These are phyloP conservation scores for Sesia apiformis DNA, from an alignment of 2,888 invertebrate genomes.

Conservation along the genomic window DNA sequence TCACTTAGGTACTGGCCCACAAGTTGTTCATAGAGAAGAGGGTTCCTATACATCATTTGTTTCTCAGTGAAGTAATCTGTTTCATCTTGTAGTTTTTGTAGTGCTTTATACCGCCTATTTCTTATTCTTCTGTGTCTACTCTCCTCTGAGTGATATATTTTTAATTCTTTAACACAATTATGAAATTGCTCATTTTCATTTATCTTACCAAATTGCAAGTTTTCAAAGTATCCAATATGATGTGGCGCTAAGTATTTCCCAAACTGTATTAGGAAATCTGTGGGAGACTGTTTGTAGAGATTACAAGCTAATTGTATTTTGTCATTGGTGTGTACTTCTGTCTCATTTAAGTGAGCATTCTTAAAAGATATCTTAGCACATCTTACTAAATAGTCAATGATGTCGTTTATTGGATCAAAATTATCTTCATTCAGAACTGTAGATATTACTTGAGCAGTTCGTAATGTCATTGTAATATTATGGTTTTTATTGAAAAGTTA, in stretches of 20 bases:
- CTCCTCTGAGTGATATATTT: constrained; percentile 66
- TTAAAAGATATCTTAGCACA: constrained; percentile 81
- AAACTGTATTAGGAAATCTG: constrained; percentile 84
- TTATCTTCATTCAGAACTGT: constrained; percentile 6
- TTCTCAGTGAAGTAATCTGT: constrained; percentile 90
- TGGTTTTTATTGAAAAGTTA: too few species aligned
- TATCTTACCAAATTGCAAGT: constrained; percentile 22
- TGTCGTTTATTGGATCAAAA: constrained; percentile 63
- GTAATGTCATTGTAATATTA: too few species aligned
- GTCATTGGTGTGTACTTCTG: constrained; percentile 80
- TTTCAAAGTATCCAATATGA: constrained; percentile 82
- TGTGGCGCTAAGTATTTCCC: constrained; percentile 79
- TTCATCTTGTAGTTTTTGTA: constrained; percentile 81
- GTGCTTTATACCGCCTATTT: constrained; percentile 88
- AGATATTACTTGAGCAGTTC: too few species aligned
- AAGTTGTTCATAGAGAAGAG: constrained; percentile 90
- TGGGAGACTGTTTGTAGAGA: constrained; percentile 78
- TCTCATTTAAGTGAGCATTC: constrained; percentile 87
- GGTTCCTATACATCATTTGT: constrained; percentile 95
- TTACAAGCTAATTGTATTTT: constrained; percentile 80
- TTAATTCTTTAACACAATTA: constrained; percentile 78
- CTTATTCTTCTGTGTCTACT: constrained; percentile 74
- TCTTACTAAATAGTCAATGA: constrained; percentile 76
- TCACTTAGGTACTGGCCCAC: constrained; percentile 89
- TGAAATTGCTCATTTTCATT: constrained; percentile 71